Conservation (phyloP, 2,888 invertebrate species). For the Tenthredo notha region DNA sequence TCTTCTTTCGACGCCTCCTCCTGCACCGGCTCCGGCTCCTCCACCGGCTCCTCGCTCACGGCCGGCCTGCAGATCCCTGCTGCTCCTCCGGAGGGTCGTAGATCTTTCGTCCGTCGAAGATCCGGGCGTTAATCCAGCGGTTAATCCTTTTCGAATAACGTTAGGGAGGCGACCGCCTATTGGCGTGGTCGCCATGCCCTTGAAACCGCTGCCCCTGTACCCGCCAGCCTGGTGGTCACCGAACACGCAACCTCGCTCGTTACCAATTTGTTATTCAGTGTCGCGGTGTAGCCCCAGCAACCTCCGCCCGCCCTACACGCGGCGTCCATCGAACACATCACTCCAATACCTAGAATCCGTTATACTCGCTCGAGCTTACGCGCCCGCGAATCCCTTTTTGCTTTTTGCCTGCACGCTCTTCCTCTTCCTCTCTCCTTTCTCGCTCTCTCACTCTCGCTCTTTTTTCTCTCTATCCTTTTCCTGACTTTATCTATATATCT, state of each 20-base stretch:
- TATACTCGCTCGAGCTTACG: constrained; percentile 54
- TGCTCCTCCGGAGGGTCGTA: constrained; percentile 47
- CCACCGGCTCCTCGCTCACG: constrained; percentile 45
- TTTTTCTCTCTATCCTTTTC: constrained; percentile 9
- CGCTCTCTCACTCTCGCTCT: background rate
- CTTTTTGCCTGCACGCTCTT: constrained; percentile 6
- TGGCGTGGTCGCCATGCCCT: constrained; percentile 78
- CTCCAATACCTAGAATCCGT: constrained; percentile 60
- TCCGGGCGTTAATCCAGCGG: constrained; percentile 59
- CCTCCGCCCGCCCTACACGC: constrained; percentile 76
- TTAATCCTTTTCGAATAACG: constrained; percentile 76
- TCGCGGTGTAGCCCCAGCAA: constrained; percentile 62
- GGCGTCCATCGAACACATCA: constrained; percentile 77
- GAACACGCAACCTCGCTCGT: constrained; percentile 59
- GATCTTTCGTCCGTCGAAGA: constrained; percentile 51
- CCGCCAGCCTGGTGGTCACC: constrained; percentile 77
- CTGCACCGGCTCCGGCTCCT: constrained; percentile 3
- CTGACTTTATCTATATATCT: background rate
- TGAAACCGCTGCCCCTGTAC: constrained; percentile 76
- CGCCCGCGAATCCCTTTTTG: constrained; percentile 38
- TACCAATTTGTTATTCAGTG: constrained; percentile 30
- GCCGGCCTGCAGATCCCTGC: constrained; percentile 52
- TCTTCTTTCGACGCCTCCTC: constrained; percentile 40
- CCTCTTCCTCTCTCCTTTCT: background rate
- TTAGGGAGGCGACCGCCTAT: constrained; percentile 78